Conservation (phyloP, 2,113 vertebrate genomes). For the Sceloporus undulatus region DNA sequence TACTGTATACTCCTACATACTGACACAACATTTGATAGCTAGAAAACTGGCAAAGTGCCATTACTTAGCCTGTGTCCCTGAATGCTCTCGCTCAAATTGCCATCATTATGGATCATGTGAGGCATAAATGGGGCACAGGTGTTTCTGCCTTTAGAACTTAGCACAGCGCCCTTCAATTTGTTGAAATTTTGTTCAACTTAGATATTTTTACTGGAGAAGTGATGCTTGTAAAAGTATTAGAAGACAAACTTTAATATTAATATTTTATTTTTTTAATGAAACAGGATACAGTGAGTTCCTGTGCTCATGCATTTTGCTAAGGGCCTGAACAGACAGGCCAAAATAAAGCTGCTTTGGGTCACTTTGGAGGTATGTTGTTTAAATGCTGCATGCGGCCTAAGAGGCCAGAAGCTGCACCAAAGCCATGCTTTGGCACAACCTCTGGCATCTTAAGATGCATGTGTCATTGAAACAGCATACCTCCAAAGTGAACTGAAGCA, state of each 20-base stretch:
- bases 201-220: neutral
- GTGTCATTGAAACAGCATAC: too few relatives aligned
- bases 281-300: too few relatives aligned
- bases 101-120: neutral
- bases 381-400: too few relatives aligned
- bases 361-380: too few relatives aligned
- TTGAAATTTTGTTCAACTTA: neutral
- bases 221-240: neutral
- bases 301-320: too few relatives aligned
- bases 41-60: neutral
- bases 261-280: too few relatives aligned
- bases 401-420: too few relatives aligned
- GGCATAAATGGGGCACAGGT: neutral
- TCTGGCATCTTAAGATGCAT: too few relatives aligned
- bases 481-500: too few relatives aligned
- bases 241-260: conserved; percentile 1
- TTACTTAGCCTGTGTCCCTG: neutral
- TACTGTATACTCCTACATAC: neutral
- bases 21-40: neutral
- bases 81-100: conserved; percentile 7
- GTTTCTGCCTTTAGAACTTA: neutral
- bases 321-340: too few relatives aligned
- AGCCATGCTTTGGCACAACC: too few relatives aligned
- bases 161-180: neutral
- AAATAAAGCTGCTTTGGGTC: too few relatives aligned